A percentile compares a stretch with the other conserved stretches of the same genome.
Evolutionary conservation across 2,888 invertebrate species (phyloP).

Genomic region (Urechis unicinctus): DNA sequence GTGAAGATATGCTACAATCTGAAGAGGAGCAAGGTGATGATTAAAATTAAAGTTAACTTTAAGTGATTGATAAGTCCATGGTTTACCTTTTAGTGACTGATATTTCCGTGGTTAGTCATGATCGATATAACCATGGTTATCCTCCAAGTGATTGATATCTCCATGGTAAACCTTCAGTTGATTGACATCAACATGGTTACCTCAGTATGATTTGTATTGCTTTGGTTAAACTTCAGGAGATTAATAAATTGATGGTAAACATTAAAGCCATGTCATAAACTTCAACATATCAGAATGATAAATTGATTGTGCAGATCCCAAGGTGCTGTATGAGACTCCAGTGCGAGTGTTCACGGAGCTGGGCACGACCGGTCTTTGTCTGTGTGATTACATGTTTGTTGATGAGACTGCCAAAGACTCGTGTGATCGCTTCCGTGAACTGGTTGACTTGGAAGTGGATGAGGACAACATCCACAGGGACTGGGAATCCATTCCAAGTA

Average conservation of each 20-base stretch:
- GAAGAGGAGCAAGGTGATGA: slow-evolving; percentile 62
- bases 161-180: too few species aligned
- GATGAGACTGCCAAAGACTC: slow-evolving; percentile 82
- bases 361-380: slow-evolving; percentile 60
- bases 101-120: too few species aligned
- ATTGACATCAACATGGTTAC: too few species aligned
- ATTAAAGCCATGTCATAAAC: too few species aligned
- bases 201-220: too few species aligned
- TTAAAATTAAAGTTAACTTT: neutral
- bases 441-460: slow-evolving; percentile 70
- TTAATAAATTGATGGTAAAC: too few species aligned
- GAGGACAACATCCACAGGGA: slow-evolving; percentile 67
- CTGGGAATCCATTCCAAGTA: slow-evolving; percentile 73
- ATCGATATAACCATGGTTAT: neutral
- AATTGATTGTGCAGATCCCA: slow-evolving; percentile 53
- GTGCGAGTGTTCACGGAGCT: slow-evolving; percentile 75
- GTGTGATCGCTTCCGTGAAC: slow-evolving; percentile 70
- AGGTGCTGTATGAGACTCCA: slow-evolving; percentile 83
- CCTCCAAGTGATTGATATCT: too few species aligned
- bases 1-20: slow-evolving; percentile 72
- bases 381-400: slow-evolving; percentile 86
- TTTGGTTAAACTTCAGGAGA: too few species aligned
- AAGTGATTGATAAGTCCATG: neutral
- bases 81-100: too few species aligned
- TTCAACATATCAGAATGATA: neutral